These are phyloP conservation scores for Brachylomia viminalis DNA, from an alignment of 2,888 invertebrate genomes.

Conservation along the genomic window DNA sequence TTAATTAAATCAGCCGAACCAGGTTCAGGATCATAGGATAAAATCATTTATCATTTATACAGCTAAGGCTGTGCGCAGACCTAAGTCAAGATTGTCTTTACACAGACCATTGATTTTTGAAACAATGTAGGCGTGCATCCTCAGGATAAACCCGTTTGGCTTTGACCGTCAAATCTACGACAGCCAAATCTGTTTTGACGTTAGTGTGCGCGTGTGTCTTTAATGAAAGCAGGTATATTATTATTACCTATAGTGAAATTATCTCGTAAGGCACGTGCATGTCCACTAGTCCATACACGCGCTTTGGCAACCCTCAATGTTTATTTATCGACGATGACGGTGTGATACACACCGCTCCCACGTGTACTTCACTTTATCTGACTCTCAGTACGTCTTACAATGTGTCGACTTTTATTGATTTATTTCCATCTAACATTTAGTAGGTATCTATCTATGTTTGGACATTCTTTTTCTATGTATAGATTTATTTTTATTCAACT, in stretches of 20 bases:
- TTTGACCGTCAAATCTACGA: constrained; percentile 11
- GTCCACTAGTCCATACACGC: constrained; percentile 51
- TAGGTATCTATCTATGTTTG: constrained; percentile 41
- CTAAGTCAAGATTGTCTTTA: background rate
- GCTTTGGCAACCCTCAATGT: constrained; percentile 77
- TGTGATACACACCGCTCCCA: constrained; percentile 66
- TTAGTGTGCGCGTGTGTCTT: background rate
- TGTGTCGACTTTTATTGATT: constrained; percentile 46
- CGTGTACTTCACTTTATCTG: constrained; percentile 61
- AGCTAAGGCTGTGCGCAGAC: background rate
- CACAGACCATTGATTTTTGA: background rate
- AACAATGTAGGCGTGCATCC: background rate
- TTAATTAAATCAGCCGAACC: background rate
- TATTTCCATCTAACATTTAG: constrained; percentile 41
- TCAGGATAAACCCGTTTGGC: background rate
- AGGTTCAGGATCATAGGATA: no score
- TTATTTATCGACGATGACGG: constrained; percentile 73
- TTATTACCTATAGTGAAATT: constrained; percentile 12
- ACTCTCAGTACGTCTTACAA: constrained; percentile 44
- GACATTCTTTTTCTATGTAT: constrained; percentile 14
- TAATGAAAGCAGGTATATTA: constrained; percentile 4
- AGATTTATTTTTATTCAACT: constrained; percentile 2
- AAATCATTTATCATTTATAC: no score
- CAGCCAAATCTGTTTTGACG: constrained; percentile 12
- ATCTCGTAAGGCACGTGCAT: constrained; percentile 62